Percentiles rank a stretch among this genome's conserved stretches.
Evolutionary conservation across 92 coral and sea anemone species (phyloP).

Genomic region (Metridium senile): DNA sequence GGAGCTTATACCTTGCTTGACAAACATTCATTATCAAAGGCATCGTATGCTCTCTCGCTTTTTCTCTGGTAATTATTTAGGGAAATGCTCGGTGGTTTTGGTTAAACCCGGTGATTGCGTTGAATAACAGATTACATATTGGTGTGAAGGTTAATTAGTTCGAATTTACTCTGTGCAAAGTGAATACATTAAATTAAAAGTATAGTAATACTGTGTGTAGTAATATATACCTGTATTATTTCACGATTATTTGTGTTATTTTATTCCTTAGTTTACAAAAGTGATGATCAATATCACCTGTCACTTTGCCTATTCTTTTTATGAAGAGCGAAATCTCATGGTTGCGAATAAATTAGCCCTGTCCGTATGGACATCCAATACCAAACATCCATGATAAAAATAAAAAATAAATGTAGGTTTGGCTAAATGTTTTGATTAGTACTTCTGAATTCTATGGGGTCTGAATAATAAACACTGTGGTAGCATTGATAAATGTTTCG

Average conservation of each 20-base stretch:
- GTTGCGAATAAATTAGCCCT: conserved; percentile 10
- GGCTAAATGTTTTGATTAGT: not conserved
- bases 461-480: not conserved
- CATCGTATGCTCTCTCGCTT: not conserved
- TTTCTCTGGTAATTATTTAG: not conserved
- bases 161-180: not conserved
- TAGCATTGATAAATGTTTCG: not conserved
- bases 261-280: not conserved
- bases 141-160: not conserved
- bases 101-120: not conserved
- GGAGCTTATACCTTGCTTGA: not conserved
- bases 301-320: conserved; percentile 6
- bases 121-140: not conserved
- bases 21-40: not conserved
- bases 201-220: too few species aligned
- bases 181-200: too few species aligned
- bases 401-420: not conserved
- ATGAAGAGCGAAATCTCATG: not conserved
- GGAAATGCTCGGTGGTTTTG: not conserved
- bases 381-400: not conserved
- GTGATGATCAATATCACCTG: conserved; percentile 23
- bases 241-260: not conserved
- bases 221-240: too few species aligned
- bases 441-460: not conserved
- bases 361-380: not conserved